Evolutionary conservation across 2,888 invertebrate genomes (phyloP), one percentile per base, ranked within the genome.

Genomic region (Serrognathus titanus): DNA sequence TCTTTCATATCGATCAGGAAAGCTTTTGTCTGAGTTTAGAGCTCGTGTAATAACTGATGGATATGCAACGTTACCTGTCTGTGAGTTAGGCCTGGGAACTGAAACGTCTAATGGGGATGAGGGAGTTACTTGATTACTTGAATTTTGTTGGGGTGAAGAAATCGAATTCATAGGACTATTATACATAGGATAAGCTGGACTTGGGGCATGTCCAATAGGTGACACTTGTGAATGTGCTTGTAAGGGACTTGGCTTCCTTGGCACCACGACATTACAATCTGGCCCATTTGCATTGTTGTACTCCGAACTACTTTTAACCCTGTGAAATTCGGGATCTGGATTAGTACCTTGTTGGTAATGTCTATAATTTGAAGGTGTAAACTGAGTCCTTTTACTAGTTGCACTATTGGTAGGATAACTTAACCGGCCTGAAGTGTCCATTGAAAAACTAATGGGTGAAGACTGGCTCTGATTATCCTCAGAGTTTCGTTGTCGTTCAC

Each of bases 21-120:
- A 75, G 61, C 72, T 81, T 75, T 87, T 86, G 64, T 85, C 83
- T 53, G 83, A 79, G 61, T 85, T 86, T 68, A 87, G 74, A 66
- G 90, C 86, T 69, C 89, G 81, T 40, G 89, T 90, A 69, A 92
- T 92, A 59, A 92, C 92, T 63, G 91, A 91, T 50, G 92, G 88
- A 75, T 92, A 92, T 55, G 86, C 90, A 59, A 90, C 88, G 60
- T 72, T 75, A 69, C 79, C 81, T 62, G 79, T 80, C 66, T 81
- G 81, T 0, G 82, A 79, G 40, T 85, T 82, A 4, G 87, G 83
- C 59, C 88, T 78, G 2, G 87, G 81, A 9, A 87, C 82, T 1
- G 88, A 84, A 10, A 85, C 88, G 69, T 89, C 88, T 64, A 89
- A 74, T 7, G 89, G 88, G 40, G 88, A 88, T 10, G 86, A 81